Percentiles rank a stretch among this genome's conserved stretches.
These are phyloP conservation scores for Dolichomitus sp. DNA, from an alignment of 2,888 invertebrate genomes.

Conservation along the genomic window DNA sequence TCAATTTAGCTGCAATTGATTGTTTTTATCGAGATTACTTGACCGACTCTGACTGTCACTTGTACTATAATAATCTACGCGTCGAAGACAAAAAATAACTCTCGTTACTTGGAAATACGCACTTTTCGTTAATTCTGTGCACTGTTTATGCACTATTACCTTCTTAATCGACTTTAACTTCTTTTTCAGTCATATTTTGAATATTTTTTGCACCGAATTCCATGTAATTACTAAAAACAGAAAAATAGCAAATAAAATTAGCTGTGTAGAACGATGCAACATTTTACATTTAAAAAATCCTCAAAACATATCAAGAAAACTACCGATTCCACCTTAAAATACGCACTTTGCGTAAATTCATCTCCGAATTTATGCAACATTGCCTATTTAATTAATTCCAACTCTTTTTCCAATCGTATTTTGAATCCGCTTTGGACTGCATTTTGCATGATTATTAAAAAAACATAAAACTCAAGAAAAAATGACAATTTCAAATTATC, in stretches of 20 bases:
- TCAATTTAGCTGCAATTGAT: background rate
- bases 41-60: background rate
- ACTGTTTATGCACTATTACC: no score
- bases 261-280: no score
- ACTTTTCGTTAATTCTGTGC: no score
- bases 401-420: background rate
- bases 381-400: background rate
- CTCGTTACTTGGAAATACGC: background rate
- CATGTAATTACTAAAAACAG: no score
- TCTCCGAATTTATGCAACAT: background rate
- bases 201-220: no score
- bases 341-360: background rate
- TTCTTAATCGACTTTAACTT: no score
- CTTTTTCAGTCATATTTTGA: no score
- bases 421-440: background rate
- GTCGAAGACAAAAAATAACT: background rate
- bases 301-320: no score
- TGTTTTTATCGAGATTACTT: background rate
- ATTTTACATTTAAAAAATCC: no score
- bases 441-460: background rate
- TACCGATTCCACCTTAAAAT: no score
- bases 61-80: background rate
- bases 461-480: background rate
- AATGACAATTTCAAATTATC: background rate
- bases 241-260: no score